A percentile compares a stretch with the other conserved stretches of the same genome.
Evolutionary conservation across 2,113 vertebrate species (phyloP).

Genomic region (Crotalus tigris): DNA sequence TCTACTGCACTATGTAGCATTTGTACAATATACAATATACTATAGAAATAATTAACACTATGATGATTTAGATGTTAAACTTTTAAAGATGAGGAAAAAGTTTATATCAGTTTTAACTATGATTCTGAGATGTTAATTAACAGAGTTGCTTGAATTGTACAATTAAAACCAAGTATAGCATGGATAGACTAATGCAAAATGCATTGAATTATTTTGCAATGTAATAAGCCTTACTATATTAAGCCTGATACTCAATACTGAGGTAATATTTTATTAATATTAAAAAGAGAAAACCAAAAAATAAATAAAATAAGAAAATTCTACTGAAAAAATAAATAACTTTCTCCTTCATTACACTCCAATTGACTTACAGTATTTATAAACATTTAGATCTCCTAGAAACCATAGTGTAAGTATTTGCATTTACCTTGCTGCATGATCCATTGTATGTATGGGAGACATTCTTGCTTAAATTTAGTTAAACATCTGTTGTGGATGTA

Average conservation of each 20-base stretch:
- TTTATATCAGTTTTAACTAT: not conserved
- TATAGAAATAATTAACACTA: not conserved
- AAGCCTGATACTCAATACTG: not conserved
- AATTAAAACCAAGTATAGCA: not conserved
- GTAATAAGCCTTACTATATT: not conserved
- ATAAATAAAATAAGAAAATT: not conserved
- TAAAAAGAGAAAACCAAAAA: not conserved
- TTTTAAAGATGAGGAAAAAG: not conserved
- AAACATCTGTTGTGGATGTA: not conserved
- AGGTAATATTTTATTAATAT: not conserved
- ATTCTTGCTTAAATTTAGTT: not conserved
- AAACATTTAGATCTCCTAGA: not conserved
- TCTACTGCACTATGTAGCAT: not conserved
- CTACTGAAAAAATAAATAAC: not conserved
- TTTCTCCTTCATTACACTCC: not conserved
- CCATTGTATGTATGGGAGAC: not conserved
- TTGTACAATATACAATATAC: not conserved
- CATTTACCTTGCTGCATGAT: not conserved
- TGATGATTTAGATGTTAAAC: not conserved
- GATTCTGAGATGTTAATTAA: not conserved
- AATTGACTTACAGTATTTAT: not conserved
- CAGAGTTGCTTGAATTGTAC: not conserved
- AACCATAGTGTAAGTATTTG: not conserved
- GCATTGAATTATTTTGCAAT: not conserved
- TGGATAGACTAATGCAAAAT: not conserved